Evolutionary conservation across 2,113 vertebrate species (phyloP).

Genomic region (Crotalus tigris): DNA sequence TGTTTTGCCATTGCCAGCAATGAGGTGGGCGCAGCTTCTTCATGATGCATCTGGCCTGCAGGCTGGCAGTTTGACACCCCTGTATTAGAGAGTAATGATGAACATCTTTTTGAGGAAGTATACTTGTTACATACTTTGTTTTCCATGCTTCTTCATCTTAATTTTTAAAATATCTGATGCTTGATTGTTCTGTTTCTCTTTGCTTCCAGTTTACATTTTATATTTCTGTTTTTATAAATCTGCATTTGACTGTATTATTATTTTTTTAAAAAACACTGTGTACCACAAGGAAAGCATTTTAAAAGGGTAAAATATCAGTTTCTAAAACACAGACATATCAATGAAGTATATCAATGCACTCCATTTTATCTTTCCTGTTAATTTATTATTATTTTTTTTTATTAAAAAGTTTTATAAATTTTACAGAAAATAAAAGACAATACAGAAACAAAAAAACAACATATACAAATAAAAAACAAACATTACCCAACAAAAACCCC

Average conservation of each 20-base stretch:
- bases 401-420: too few species aligned
- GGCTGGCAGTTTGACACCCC: too few species aligned
- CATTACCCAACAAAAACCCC: too few species aligned
- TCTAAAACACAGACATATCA: not conserved
- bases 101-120: not conserved
- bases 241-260: not conserved
- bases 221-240: not conserved
- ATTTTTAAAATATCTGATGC: not conserved
- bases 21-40: too few species aligned
- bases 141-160: not conserved
- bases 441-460: too few species aligned
- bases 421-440: too few species aligned
- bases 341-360: not conserved
- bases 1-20: too few species aligned
- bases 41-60: rapidly evolving
- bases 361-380: not conserved
- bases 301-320: not conserved
- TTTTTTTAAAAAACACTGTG: not conserved
- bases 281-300: not conserved
- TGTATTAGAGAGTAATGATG: not conserved
- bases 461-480: too few species aligned
- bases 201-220: not conserved
- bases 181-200: not conserved
- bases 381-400: not conserved
- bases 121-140: not conserved